Conservation (phyloP, 2,797 vertebrate species). For the Potorous gilbertii region DNA sequence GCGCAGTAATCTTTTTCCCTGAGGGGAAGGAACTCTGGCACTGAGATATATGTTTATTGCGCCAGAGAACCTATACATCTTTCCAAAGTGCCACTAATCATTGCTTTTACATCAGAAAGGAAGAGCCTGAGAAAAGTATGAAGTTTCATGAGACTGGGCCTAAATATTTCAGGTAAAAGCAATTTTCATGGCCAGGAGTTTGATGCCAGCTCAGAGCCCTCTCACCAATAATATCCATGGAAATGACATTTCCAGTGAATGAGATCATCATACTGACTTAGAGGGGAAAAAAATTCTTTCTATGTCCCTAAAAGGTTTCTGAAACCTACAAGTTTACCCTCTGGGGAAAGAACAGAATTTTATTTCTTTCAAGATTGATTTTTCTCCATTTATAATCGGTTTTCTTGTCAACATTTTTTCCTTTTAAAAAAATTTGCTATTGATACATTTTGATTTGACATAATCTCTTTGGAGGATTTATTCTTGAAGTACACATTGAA, state of each 20-base stretch:
- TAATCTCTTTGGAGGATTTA: not conserved
- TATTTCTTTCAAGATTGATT: not conserved
- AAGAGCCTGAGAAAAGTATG: conserved; percentile 67
- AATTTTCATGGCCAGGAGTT: conserved; percentile 29
- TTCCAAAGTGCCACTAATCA: conserved; percentile 70
- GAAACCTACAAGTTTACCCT: not conserved
- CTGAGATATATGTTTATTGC: conserved; percentile 71
- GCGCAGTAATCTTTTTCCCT: conserved; percentile 43
- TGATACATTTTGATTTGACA: not conserved
- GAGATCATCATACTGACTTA: not conserved
- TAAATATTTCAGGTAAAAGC: conserved; percentile 66
- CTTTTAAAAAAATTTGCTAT: not conserved
- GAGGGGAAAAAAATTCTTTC: not conserved
- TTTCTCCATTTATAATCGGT: not conserved
- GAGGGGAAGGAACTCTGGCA: conserved; percentile 64
- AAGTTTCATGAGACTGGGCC: conserved; percentile 66
- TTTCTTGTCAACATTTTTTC: not conserved
- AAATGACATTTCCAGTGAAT: conserved; percentile 44
- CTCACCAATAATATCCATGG: conserved; percentile 52
- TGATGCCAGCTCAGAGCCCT: conserved; percentile 18
- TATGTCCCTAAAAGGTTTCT: not conserved
- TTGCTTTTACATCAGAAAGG: conserved; percentile 73
- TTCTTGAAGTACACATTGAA: not conserved
- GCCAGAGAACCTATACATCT: conserved; percentile 63
- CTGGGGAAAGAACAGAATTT: not conserved